Evolutionary conservation across 2,888 invertebrate genomes (phyloP).

Genomic region (Drosophila neonasuta): DNA sequence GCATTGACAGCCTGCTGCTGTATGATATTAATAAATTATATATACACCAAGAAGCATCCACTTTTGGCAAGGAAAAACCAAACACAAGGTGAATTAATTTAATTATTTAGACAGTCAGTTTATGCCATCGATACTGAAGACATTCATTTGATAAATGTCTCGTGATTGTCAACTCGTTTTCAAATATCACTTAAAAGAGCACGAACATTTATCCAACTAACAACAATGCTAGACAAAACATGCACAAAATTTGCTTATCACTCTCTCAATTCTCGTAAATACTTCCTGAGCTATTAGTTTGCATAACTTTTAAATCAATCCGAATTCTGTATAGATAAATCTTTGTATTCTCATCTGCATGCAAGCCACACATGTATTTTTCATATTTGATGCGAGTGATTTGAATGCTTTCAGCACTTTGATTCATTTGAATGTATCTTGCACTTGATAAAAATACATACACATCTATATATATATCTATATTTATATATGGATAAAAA

Average conservation of each 20-base stretch:
- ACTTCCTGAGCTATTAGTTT: slow-evolving; percentile 2
- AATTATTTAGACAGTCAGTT: background rate
- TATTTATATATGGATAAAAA: background rate
- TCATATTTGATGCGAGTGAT: slow-evolving; percentile 8
- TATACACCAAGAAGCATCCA: background rate
- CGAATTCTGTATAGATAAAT: slow-evolving; percentile 11
- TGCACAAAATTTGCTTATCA: slow-evolving; percentile 2
- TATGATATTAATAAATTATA: background rate
- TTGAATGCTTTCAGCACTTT: slow-evolving; percentile 17
- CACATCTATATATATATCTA: background rate
- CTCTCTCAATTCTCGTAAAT: slow-evolving; percentile 7
- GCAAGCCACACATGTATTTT: slow-evolving; percentile 11
- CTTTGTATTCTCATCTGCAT: slow-evolving; percentile 14
- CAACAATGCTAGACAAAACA: background rate
- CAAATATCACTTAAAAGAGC: background rate
- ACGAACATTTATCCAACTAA: slow-evolving; percentile 1
- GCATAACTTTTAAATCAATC: slow-evolving; percentile 16
- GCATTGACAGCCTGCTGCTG: background rate
- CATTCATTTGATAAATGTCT: background rate
- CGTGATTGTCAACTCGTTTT: background rate
- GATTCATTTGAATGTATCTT: slow-evolving; percentile 24
- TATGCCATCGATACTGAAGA: too few relatives aligned
- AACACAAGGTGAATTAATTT: background rate
- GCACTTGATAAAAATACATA: slow-evolving; percentile 5
- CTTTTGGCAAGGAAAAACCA: background rate